A percentile compares a stretch with the other conserved stretches of the same genome.
phyloP scores from a whole-genome alignment of 2,888 invertebrate genomes.

The Caenorhabditis angaria region DNA sequence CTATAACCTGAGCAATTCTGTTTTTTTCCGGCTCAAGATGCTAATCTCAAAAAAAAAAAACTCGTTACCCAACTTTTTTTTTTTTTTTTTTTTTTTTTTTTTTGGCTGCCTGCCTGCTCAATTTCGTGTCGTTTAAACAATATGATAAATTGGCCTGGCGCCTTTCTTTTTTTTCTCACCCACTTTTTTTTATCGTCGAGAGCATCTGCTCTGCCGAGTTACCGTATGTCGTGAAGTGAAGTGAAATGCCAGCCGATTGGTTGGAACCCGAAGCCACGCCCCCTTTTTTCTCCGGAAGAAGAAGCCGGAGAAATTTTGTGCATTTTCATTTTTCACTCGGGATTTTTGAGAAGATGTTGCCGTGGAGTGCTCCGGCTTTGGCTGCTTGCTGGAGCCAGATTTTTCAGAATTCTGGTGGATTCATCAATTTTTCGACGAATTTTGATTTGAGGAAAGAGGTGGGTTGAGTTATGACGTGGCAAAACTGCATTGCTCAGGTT shows the following conservation, averaged over 20 bases:
- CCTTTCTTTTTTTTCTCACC: background rate
- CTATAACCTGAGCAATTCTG: background rate
- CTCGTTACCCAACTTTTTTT: background rate
- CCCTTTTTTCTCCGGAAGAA: background rate
- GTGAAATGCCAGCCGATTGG: background rate
- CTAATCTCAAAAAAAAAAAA: background rate
- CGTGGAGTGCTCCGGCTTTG: background rate
- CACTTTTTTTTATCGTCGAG: background rate
- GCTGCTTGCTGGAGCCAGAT: background rate
- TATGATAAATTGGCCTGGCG: background rate
- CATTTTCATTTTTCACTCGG: background rate
- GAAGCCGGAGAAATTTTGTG: background rate
- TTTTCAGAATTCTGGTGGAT: background rate
- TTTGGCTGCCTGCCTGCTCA: background rate
- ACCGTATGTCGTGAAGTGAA: background rate
- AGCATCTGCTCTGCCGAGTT: background rate
- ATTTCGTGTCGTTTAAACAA: background rate
- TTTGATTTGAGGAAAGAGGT: slow-evolving; percentile 3
- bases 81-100: background rate
- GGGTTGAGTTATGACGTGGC: too few species aligned
- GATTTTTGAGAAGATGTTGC: background rate
- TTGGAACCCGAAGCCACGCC: background rate
- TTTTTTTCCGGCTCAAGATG: background rate
- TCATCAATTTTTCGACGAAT: background rate
- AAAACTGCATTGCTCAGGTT: too few species aligned